phyloP scores from a whole-genome alignment of 1,140 invertebrate genomes.

The Vollenhovia emeryi region DNA sequence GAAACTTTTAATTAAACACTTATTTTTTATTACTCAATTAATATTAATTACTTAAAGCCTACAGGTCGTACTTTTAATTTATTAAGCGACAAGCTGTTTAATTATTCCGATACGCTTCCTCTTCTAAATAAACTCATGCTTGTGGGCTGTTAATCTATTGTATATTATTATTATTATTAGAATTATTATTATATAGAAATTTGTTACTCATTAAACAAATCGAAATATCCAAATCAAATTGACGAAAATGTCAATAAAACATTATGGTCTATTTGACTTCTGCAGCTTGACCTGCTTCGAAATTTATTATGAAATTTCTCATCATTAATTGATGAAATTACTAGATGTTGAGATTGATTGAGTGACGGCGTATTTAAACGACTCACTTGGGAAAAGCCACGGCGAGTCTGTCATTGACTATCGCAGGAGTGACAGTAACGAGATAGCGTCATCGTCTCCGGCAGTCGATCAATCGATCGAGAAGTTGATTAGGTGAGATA shows the following conservation, averaged over 20 bases:
- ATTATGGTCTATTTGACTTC: not conserved
- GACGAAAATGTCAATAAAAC: not conserved
- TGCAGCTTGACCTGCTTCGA: not conserved
- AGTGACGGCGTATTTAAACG: conserved; percentile 21
- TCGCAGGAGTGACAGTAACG: conserved; percentile 17
- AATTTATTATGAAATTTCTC: conserved; percentile 11
- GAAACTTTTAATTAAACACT: conserved; percentile 15
- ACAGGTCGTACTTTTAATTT: not conserved
- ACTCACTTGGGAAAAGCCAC: not conserved
- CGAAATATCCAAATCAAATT: too few relatives aligned
- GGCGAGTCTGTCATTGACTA: not conserved
- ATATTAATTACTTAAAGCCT: not conserved
- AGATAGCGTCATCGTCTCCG: conserved; percentile 12
- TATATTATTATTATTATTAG: not conserved
- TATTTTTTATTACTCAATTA: conserved; percentile 1
- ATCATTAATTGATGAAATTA: conserved; percentile 15
- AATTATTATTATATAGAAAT: not conserved
- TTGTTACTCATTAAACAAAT: not conserved
- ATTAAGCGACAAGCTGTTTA: not conserved
- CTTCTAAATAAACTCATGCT: not conserved
- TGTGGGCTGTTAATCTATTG: not conserved
- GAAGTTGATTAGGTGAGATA: conserved; percentile 9
- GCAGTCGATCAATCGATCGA: not conserved
- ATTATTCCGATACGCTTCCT: not conserved
- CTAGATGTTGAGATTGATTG: conserved; percentile 18